A percentile compares a stretch with the other conserved stretches of the same genome.
Evolutionary conservation across 1,140 invertebrate species (phyloP).

Genomic region (Thaumatotibia leucotreta): DNA sequence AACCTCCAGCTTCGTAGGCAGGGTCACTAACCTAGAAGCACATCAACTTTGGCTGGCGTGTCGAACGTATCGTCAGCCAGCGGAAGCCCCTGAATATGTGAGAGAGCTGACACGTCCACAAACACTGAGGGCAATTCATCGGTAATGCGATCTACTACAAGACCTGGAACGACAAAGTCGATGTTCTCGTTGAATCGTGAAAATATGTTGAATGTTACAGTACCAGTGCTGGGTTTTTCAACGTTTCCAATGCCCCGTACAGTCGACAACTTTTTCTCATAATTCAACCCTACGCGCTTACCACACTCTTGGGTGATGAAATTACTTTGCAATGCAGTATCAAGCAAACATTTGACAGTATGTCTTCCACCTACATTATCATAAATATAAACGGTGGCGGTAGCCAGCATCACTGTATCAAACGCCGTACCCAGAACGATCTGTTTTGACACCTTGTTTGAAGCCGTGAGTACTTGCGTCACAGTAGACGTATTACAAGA

Average conservation of each 20-base stretch:
- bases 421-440: too few species aligned
- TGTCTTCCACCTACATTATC: neutral
- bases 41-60: constrained; percentile 18
- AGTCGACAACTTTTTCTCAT: neutral
- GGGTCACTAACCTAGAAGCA: constrained; percentile 23
- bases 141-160: constrained; percentile 20
- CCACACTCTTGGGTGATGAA: constrained; percentile 21
- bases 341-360: constrained; percentile 16
- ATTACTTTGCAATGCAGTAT: constrained; percentile 22
- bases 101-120: constrained; percentile 18
- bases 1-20: too few species aligned
- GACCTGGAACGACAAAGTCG: constrained; percentile 16
- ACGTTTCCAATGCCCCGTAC: constrained; percentile 23
- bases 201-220: constrained; percentile 18
- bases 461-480: too few species aligned
- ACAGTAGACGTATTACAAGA: too few species aligned
- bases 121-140: constrained; percentile 19
- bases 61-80: constrained; percentile 21
- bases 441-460: too few species aligned
- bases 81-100: constrained; percentile 16
- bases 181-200: constrained; percentile 23
- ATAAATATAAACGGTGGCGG: too few species aligned
- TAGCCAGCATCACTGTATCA: too few species aligned
- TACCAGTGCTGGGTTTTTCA: constrained; percentile 16
- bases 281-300: constrained; percentile 17